Evolutionary conservation across 2,113 vertebrate genomes (phyloP).

Genomic region (Clinocottus analis): DNA sequence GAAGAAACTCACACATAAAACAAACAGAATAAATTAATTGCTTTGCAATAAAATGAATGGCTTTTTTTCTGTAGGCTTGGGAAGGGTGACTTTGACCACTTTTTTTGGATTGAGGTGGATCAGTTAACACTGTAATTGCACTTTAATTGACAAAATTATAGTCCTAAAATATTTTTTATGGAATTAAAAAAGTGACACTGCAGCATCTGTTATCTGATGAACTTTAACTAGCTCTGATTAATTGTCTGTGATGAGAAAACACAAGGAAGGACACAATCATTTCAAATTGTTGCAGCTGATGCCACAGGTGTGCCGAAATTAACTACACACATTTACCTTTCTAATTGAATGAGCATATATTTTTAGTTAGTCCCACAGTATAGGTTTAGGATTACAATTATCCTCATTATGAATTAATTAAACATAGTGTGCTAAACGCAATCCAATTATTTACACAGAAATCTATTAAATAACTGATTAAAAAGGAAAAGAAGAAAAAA

Average conservation of each 20-base stretch:
- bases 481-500: constrained; percentile 13
- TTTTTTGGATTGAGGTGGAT: constrained; percentile 63
- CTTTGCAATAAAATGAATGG: constrained; percentile 68
- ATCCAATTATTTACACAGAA: constrained; percentile 13
- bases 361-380: constrained; percentile 5
- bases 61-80: constrained; percentile 61
- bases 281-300: constrained; percentile 13
- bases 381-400: neutral
- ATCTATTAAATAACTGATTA: constrained; percentile 12
- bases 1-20: constrained; percentile 60
- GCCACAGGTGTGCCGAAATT: neutral
- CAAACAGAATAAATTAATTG: constrained; percentile 39
- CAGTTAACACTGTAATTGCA: constrained; percentile 80
- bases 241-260: constrained; percentile 3
- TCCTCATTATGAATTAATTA: constrained; percentile 15
- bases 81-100: constrained; percentile 52
- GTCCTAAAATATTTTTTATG: constrained; percentile 53
- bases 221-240: constrained; percentile 26
- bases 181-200: constrained; percentile 61
- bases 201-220: constrained; percentile 55
- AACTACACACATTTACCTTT: neutral
- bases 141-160: constrained; percentile 72
- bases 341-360: neutral
- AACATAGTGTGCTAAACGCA: neutral
- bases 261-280: neutral